phyloP scores from a whole-genome alignment of 2,797 vertebrate genomes.

The Hylomyscus alleni region DNA sequence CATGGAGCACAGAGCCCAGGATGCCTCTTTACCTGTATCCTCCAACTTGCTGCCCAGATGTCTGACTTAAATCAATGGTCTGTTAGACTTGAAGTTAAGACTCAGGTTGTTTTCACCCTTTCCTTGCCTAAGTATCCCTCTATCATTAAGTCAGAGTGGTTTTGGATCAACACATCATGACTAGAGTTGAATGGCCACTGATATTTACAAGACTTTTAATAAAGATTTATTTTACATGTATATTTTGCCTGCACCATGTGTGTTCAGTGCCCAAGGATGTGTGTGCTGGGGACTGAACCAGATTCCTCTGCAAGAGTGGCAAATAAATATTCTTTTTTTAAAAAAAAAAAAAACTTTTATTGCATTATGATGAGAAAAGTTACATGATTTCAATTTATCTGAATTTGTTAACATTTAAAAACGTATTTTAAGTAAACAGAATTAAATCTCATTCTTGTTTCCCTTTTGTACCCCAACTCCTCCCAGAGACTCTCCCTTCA shows the following conservation, averaged over 20 bases:
- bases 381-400: no score
- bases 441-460: no score
- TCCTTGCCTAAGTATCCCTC: neutral
- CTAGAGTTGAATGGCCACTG: neutral
- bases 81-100: neutral
- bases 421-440: no score
- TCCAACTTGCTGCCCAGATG: neutral
- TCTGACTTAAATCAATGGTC: neutral
- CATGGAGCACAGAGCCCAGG: neutral
- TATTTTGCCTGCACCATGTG: neutral
- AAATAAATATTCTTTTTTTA: neutral
- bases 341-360: no score
- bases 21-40: neutral
- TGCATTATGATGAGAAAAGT: no score
- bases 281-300: neutral
- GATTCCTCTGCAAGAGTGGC: neutral
- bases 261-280: neutral
- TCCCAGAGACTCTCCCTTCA: no score
- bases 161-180: neutral
- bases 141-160: neutral
- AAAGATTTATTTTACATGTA: neutral
- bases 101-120: neutral
- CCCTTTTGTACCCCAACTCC: no score
- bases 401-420: no score
- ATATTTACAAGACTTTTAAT: neutral